A percentile compares a stretch with the other conserved stretches of the same genome.
These are phyloP conservation scores for Alces alces DNA, from an alignment of 2,113 vertebrate species.

Conservation along the genomic window DNA sequence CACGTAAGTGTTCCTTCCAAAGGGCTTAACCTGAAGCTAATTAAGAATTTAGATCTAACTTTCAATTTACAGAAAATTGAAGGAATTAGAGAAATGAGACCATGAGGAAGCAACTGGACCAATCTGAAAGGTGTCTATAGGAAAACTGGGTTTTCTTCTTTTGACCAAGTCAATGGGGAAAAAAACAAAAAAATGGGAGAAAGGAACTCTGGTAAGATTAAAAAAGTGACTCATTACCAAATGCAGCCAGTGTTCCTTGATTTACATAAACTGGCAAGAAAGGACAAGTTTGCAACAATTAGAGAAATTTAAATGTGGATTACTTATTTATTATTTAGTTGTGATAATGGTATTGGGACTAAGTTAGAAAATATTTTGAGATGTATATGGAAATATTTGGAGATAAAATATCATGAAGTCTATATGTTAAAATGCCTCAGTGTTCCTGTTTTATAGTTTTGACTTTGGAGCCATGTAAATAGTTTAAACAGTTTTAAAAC, in stretches of 20 bases:
- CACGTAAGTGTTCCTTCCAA: neutral
- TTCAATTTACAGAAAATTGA: neutral
- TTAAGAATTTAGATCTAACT: neutral
- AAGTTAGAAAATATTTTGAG: neutral
- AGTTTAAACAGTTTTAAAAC: neutral
- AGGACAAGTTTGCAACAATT: neutral
- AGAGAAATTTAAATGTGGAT: neutral
- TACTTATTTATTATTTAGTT: neutral
- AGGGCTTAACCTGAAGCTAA: neutral
- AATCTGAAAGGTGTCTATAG: neutral
- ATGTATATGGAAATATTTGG: neutral
- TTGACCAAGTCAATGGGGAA: neutral
- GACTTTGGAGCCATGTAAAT: neutral
- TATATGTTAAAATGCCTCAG: neutral
- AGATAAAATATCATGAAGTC: neutral
- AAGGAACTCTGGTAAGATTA: neutral
- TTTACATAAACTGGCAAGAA: neutral
- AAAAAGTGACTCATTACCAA: neutral
- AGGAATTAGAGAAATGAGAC: neutral
- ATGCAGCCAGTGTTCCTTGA: neutral
- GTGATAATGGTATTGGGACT: neutral
- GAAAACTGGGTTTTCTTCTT: neutral
- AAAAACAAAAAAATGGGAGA: neutral
- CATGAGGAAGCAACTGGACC: neutral
- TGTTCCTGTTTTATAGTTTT: neutral